These are phyloP conservation scores for Ceratosolen fusciceps DNA, from an alignment of 1,140 invertebrate genomes.

Conservation along the genomic window DNA sequence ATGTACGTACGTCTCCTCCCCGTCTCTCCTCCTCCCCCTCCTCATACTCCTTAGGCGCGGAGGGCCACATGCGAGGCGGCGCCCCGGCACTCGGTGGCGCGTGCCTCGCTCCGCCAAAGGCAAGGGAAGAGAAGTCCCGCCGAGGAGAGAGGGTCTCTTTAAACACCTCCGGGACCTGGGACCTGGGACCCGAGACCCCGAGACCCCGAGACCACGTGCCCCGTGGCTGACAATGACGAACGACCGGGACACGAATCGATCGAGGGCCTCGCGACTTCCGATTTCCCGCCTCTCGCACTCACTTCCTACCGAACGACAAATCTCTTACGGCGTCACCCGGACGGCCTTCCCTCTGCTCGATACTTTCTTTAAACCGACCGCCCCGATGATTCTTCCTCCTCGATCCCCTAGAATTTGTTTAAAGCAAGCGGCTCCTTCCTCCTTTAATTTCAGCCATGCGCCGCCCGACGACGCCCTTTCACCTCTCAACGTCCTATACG, in stretches of 20 bases:
- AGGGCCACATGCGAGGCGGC: neutral
- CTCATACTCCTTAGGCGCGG: neutral
- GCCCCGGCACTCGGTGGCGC: neutral
- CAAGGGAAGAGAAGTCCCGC: too few relatives aligned
- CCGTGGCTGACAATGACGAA: neutral
- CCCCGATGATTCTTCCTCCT: neutral
- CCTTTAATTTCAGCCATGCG: neutral
- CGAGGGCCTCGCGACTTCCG: neutral
- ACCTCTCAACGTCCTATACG: too few relatives aligned
- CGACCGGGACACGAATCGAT: neutral
- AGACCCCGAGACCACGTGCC: too few relatives aligned
- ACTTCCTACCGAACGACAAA: too few relatives aligned
- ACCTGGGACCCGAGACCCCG: too few relatives aligned
- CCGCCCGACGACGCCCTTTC: too few relatives aligned
- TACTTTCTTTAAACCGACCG: too few relatives aligned
- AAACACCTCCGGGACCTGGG: neutral
- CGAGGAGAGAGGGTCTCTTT: neutral
- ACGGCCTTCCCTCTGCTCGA: too few relatives aligned
- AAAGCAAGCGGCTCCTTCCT: neutral
- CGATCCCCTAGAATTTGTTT: neutral
- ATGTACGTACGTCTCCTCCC: too few relatives aligned
- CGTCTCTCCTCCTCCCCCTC: too few relatives aligned
- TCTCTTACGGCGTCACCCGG: too few relatives aligned
- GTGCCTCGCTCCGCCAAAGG: neutral
- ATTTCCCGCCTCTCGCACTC: neutral